Base-by-base conservation (phyloP, 1,140 invertebrate species). In the Hormaphis cornu region DNA sequence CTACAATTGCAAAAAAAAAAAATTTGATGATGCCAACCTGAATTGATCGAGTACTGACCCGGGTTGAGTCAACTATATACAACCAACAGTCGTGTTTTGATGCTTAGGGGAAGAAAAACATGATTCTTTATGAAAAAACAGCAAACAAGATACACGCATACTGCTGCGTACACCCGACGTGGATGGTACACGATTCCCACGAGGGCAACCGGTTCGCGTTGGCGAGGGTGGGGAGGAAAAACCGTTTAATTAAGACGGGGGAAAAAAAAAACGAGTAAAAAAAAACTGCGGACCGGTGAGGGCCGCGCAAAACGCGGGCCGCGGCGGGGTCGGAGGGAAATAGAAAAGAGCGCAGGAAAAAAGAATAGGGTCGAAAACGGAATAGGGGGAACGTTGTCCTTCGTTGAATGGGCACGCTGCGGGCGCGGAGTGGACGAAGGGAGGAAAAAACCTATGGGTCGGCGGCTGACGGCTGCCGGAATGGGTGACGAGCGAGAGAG, bases 331-430 rank as follows among this genome's bases (percentile, higher is more conserved):
- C 33, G 20, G 26, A 18, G 18, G 20, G 30, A 26, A 33, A 56
- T n/a, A 20, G 50, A 53, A 48, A 26, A 48, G 28, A 50, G 7
- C 10, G 46, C 16, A 35, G 1, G 30, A 26, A 53, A n/a, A 46
- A 22, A 70, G 14, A 56, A 56, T 30, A 30, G 69, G 33, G 69
- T 37, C n/a, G 30, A 37, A 70, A 59, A 58, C 44, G 48, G 16
- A 70, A 58, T 46, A 70, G 54, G 52, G 69, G 50, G 48, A 50
- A 66, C 48, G 50, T 66, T 50, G 61, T 26, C 42, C 44, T 48
- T 66, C 61, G 35, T 66, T 66, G 61, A 46, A 66, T 33, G 61
- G 61, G 28, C 20, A 61, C 53, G 53, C 10, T 18, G 0, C 53
- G 33, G 18, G 1, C 20, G 12, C 37, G 16, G 0, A 6, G 12